Conservation (phyloP, 2,797 vertebrate species). For the Zonotrichia albicollis region DNA sequence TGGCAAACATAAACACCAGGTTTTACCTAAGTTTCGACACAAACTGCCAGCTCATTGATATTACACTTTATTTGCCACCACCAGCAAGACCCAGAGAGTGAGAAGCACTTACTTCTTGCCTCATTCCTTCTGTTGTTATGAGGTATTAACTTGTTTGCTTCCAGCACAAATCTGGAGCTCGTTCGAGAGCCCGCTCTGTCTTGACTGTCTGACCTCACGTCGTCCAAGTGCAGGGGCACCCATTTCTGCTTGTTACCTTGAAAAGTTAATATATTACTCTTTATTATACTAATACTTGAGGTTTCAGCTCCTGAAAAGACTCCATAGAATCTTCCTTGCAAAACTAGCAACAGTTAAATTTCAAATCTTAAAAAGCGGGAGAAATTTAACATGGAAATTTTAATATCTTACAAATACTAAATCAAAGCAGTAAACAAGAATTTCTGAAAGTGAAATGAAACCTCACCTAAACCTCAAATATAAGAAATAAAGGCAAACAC, state of each 20-base stretch:
- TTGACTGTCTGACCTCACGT: constrained; percentile 78
- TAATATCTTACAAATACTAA: neutral
- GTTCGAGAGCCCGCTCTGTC: constrained; percentile 74
- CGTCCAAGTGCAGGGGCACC: constrained; percentile 88
- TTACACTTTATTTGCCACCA: neutral
- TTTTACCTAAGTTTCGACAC: neutral
- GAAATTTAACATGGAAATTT: neutral
- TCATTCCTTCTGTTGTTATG: constrained; percentile 80
- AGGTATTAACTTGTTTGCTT: constrained; percentile 75
- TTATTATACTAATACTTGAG: neutral
- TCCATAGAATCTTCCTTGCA: neutral
- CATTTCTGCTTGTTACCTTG: constrained; percentile 91
- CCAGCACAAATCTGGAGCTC: constrained; percentile 72
- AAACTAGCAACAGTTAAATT: neutral
- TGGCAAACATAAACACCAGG: neutral
- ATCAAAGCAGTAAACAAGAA: neutral
- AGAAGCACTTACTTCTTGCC: constrained; percentile 82
- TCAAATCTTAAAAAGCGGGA: neutral
- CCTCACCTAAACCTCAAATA: neutral
- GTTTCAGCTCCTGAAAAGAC: neutral
- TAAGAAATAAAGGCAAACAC: neutral
- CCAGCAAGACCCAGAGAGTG: neutral
- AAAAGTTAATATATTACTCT: constrained; percentile 41
- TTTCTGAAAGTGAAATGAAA: neutral
- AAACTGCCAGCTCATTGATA: neutral